These are phyloP conservation scores for Zaprionus obscuricornis DNA, from an alignment of 2,888 invertebrate species.

Conservation along the genomic window DNA sequence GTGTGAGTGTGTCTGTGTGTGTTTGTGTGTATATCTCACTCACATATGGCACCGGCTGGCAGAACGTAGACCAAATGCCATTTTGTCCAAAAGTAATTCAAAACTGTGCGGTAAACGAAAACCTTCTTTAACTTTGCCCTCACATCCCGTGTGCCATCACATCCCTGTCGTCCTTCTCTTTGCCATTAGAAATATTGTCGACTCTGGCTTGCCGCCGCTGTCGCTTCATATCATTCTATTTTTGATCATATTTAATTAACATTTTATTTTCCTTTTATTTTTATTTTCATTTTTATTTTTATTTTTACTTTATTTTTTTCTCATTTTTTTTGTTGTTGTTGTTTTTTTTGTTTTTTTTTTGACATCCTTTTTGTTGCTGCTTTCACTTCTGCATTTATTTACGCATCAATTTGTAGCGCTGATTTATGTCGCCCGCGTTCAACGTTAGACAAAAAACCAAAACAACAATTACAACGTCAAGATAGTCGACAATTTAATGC, in stretches of 20 bases:
- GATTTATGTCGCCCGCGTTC: conserved; percentile 65
- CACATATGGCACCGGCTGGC: conserved; percentile 52
- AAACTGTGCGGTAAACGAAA: conserved; percentile 50
- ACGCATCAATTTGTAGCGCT: conserved; percentile 73
- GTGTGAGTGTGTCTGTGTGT: conserved; percentile 17
- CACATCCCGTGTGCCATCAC: conserved; percentile 18
- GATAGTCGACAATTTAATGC: too few relatives aligned
- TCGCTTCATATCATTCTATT: conserved; percentile 55
- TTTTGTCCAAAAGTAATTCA: conserved; percentile 41
- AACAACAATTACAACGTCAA: too few relatives aligned
- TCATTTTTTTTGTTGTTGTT: background rate
- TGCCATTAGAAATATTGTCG: background rate
- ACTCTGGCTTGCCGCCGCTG: background rate
- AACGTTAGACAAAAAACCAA: too few relatives aligned
- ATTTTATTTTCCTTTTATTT: conserved; percentile 45
- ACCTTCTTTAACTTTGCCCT: conserved; percentile 27
- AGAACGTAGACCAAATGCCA: conserved; percentile 25
- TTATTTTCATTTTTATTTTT: background rate
- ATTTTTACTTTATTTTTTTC: conserved; percentile 6
- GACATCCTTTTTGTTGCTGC: conserved; percentile 53
- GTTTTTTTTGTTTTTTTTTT: background rate
- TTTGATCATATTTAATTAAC: conserved; percentile 69
- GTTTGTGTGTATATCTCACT: conserved; percentile 22
- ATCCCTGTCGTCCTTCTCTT: background rate
- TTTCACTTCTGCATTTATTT: conserved; percentile 57